phyloP scores from a whole-genome alignment of 1,140 invertebrate species.

The Leptonema lineaticorne region DNA sequence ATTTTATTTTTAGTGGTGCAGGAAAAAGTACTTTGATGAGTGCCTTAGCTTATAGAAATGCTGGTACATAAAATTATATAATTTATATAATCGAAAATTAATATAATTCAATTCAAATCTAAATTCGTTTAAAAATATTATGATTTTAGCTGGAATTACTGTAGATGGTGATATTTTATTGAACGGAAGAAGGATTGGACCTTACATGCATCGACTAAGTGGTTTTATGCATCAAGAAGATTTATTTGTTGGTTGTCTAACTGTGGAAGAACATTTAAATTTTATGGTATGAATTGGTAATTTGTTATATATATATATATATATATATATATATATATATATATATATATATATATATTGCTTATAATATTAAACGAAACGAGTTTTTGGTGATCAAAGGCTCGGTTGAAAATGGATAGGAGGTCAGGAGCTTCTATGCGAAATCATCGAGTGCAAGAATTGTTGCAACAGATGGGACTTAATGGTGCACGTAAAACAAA shows the following conservation, averaged over 20 bases:
- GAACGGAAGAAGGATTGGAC: slow-evolving; percentile 66
- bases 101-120: background rate
- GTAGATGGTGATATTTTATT: slow-evolving; percentile 76
- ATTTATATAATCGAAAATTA: slow-evolving; percentile 1
- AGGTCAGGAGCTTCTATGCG: slow-evolving; percentile 60
- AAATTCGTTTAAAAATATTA: background rate
- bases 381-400: slow-evolving; percentile 54
- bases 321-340: too few relatives aligned
- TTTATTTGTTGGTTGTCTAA: slow-evolving; percentile 83
- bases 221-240: slow-evolving; percentile 96
- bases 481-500: slow-evolving; percentile 66
- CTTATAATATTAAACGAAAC: too few relatives aligned
- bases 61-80: slow-evolving; percentile 56
- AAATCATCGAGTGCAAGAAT: slow-evolving; percentile 65
- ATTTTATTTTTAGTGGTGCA: slow-evolving; percentile 69
- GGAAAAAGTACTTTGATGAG: slow-evolving; percentile 96
- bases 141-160: slow-evolving; percentile 60
- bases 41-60: slow-evolving; percentile 75
- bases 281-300: slow-evolving; percentile 70
- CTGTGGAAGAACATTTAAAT: slow-evolving; percentile 84
- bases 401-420: slow-evolving; percentile 76
- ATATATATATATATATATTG: too few relatives aligned
- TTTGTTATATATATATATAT: too few relatives aligned
- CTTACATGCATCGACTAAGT: slow-evolving; percentile 77
- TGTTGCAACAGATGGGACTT: slow-evolving; percentile 74